These are phyloP conservation scores for Philypnodon macrostomus DNA, from an alignment of 2,797 vertebrate genomes.

Conservation along the genomic window DNA sequence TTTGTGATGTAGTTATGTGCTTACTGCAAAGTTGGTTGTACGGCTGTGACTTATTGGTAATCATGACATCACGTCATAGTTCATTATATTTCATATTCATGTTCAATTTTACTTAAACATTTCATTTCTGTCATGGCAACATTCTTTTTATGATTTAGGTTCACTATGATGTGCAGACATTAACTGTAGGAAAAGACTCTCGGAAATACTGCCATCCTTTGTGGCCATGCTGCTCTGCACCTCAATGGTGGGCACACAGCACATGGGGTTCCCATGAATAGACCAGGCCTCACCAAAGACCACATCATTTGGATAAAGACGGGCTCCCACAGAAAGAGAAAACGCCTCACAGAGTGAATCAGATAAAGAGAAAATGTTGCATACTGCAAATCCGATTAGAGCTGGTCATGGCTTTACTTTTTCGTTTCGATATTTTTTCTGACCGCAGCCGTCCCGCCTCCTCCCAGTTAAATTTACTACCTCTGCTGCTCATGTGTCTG, in stretches of 20 bases:
- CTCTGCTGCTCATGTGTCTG: conserved; percentile 54
- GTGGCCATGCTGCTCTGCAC: conserved; percentile 72
- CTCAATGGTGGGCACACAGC: conserved; percentile 73
- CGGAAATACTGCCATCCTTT: conserved; percentile 68
- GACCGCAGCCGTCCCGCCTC: conserved; percentile 29
- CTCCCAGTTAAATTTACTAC: conserved; percentile 52
- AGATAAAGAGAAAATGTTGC: conserved; percentile 66
- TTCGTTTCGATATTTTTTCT: conserved; percentile 25
- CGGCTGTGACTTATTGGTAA: not conserved
- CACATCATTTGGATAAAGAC: conserved; percentile 67
- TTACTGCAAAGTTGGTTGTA: conserved; percentile 3
- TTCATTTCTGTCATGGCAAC: not conserved
- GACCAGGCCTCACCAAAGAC: conserved; percentile 67
- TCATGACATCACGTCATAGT: not conserved
- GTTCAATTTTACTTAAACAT: not conserved
- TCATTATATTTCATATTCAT: no score
- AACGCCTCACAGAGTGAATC: conserved; percentile 62
- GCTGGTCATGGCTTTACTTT: conserved; percentile 54
- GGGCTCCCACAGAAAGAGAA: conserved; percentile 62
- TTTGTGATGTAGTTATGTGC: not conserved
- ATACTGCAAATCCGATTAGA: conserved; percentile 64
- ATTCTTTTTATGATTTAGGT: conserved; percentile 22
- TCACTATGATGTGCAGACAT: conserved; percentile 43
- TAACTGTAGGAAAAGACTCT: conserved; percentile 37
- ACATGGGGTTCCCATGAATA: conserved; percentile 74